These are phyloP conservation scores for Colius striatus DNA, from an alignment of 2,113 vertebrate species.

Conservation along the genomic window DNA sequence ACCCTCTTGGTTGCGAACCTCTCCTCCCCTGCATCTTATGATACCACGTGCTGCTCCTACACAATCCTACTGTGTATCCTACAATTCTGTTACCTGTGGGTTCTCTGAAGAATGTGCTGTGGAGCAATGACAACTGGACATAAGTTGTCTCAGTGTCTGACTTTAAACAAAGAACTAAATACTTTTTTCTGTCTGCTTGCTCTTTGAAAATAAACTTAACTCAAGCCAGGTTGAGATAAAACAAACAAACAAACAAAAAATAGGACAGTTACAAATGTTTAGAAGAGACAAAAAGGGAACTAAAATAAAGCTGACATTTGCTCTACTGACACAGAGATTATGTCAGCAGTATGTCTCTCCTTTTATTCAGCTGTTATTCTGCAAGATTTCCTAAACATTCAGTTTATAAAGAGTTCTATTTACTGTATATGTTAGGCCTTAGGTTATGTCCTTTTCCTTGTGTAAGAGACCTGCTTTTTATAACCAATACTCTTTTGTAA, in stretches of 20 bases:
- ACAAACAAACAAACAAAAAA: background rate
- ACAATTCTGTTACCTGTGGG: background rate
- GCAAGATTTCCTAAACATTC: background rate
- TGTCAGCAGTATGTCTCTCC: background rate
- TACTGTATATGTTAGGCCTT: background rate
- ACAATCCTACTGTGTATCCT: background rate
- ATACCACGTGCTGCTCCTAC: background rate
- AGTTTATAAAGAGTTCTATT: background rate
- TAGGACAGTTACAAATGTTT: background rate
- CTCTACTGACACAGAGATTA: background rate
- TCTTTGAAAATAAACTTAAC: background rate
- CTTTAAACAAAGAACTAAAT: background rate
- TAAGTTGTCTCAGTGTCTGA: background rate
- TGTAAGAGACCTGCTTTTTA: background rate
- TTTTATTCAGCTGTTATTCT: background rate
- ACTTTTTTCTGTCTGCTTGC: background rate
- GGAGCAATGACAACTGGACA: background rate
- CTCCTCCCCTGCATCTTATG: background rate
- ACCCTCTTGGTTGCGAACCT: background rate
- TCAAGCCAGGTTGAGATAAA: background rate
- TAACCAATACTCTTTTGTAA: background rate
- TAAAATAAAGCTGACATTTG: background rate
- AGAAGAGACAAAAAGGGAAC: background rate
- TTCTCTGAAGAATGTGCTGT: background rate
- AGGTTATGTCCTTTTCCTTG: conserved; percentile 18